Base-by-base conservation (phyloP, 1,140 invertebrate species). In the Aphelinus certus region DNA sequence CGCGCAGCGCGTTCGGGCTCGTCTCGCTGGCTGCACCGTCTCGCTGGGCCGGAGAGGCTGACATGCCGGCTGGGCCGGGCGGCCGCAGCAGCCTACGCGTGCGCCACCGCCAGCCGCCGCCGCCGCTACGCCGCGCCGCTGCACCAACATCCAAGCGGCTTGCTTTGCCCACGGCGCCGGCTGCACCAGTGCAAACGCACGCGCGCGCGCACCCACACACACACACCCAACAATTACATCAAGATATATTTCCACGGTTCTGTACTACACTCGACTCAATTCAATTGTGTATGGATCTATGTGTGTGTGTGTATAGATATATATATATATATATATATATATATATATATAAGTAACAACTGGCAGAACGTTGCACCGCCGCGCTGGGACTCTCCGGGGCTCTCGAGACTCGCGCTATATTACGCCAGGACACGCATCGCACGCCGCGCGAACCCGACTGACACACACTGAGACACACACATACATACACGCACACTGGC, bases 111-210 rank as follows among this genome's bases (percentile, higher is more conserved):
- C 73, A 26, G 26, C 26, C 26, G 26, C 70, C 60, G 61, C 60
- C 64, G 51, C 51, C 7, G 45, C 67, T 42, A 10, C 62, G 62
- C 45, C 62, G 62, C 62, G n/a, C 62, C 45, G 58, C 57, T 65
- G 67, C 73, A 56, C 67, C 73, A 69, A 75, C 73, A 75, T 75
- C 73, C 73, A 75, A 75, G 61, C 73, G 73, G 73, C 55, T 75
- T 69, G 67, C 45, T 70, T 70, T 75, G 56, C 66, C 73, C 49
- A 65, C 73, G 66, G 58, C 73, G 58, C 65, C 65, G 72, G 48
- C 69, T 63, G 9, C 61, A 43, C 9, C 2, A 9, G n/a, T 3
- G 43, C 10, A 48, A 2, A 43, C 58, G 6, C 58, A 4, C 42
- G 5, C 58, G 43, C 42, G 10, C 58, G 7, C 42, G 43, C 57